Conservation (phyloP, 2,888 invertebrate genomes). For the Mycalesis mineus region DNA sequence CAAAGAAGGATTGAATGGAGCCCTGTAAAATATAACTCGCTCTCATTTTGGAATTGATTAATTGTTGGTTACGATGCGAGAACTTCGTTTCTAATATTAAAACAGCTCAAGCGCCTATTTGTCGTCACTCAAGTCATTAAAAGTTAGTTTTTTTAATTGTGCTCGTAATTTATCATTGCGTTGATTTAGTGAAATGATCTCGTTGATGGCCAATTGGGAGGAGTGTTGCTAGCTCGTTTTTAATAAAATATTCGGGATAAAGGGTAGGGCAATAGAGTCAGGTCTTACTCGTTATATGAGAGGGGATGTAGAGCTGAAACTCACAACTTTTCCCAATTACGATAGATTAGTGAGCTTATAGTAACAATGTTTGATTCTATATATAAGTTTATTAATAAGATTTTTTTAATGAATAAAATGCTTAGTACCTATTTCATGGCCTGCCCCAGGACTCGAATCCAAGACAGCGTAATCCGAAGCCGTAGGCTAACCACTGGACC, state of each 20-base stretch:
- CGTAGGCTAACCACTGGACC: neutral
- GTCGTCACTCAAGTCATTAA: constrained; percentile 41
- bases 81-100: constrained; percentile 56
- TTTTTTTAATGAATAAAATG: too few species aligned
- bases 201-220: constrained; percentile 37
- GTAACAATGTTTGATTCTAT: too few species aligned
- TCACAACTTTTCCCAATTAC: too few species aligned
- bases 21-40: constrained; percentile 27
- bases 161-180: constrained; percentile 46
- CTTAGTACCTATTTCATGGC: too few species aligned
- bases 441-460: too few species aligned
- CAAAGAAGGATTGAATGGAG: constrained; percentile 66
- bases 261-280: too few species aligned
- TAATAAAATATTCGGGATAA: too few species aligned
- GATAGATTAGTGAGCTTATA: too few species aligned
- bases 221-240: constrained; percentile 5
- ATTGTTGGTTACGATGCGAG: constrained; percentile 59
- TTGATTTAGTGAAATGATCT: constrained; percentile 26
- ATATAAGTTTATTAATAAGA: too few species aligned
- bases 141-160: constrained; percentile 59
- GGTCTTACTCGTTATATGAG: too few species aligned
- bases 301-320: too few species aligned
- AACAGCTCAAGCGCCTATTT: constrained; percentile 51
- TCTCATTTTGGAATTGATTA: constrained; percentile 59
- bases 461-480: neutral